Evolutionary conservation across 2,113 vertebrate genomes (phyloP), one percentile per base, ranked within the genome.

Genomic region (Syrmaticus mikado): DNA sequence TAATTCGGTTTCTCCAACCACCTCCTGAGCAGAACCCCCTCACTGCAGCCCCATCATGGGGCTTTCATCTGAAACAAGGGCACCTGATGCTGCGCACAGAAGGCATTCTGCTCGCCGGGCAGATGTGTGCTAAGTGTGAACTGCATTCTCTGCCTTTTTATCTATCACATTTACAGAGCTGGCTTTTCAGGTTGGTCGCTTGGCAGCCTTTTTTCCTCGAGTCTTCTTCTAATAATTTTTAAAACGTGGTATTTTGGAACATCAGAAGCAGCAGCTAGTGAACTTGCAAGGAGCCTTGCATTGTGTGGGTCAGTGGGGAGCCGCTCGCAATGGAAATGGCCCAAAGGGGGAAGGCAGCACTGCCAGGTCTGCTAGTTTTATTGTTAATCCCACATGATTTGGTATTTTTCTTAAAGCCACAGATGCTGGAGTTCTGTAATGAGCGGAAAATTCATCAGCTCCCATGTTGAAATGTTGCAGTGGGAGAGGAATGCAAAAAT

Each of bases 361-460:
- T 76, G 43, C 82, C 68, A 78, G 73, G 9, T 89, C 89, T 62
- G 77, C 50, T 68, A 78, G 45, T 84, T 95, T 89, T 92, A 79
- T 89, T 76, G 66, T 81, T 84, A 82, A 8, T 52, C 61, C 86
- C 30, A 15, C 13, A 78, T n/a, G 72, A 87, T 87, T 90, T 84
- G 61, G 34, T 92, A 36, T n/a, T 94, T 72, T 72, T 65, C 46
- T 86, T 87, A 68, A 86, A 94, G 73, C 22, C 53, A 15, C 43
- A 84, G 58, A 57, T 90, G 53, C 58, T 89, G 74, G 66, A 87
- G 50, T 34, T 62, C 64, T 90, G 34, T 76, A 88, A 36, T 41
- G 53, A 89, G 58, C 76, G 41, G 81, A 58, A 90, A 82, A 79
- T 70, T 58, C 30, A 76, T 84, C 91, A 62, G 13, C 17, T 73